Evolutionary conservation across 2,888 invertebrate genomes (phyloP), one percentile per base, ranked within the genome.

Genomic region (Elysia crispata): DNA sequence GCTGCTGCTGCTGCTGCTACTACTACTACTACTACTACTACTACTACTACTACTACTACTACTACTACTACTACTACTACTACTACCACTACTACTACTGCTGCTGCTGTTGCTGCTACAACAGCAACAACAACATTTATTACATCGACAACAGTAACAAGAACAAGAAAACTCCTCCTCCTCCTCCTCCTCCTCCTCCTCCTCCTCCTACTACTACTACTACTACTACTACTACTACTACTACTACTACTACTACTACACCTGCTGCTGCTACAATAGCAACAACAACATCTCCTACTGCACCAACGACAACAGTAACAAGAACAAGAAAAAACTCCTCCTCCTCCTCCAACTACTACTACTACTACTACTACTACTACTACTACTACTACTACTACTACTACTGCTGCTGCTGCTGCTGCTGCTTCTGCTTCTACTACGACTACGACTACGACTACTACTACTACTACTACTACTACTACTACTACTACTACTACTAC

Each of bases 51-150:
- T 69, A 49, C 67, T 69, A 69, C 54, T 54, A 77, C 69, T 54
- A 70, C 69, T 72, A 67, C 69, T 77, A 77, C 77, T 77, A 60
- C 77, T 77, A 69, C 77, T 77, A 77, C 77, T 70, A 77, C 69
- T 77, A 77, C 77, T 77, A 77, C 70, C 70, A 77, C 77, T 70
- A 77, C 77, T 77, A 77, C 77, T 77, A 77, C 60, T 77, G n/a
- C 54, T 49, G n/a, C 72, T 1, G 49, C 72, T 41, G 1, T 13
- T 41, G 49, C 33, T 20, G 49, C 70, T 15, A 70, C 33, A n/a
- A 70, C 70, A 20, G n/a, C n/a, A n/a, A n/a, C n/a, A n/a, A n/a
- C n/a, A n/a, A n/a, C n/a, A n/a, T n/a, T n/a, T n/a, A n/a, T n/a
- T n/a, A n/a, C n/a, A n/a, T n/a, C n/a, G n/a, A n/a, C n/a, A n/a